Percentiles rank a stretch among this genome's conserved stretches.
Conservation (phyloP, 2,888 invertebrate genomes). For the Agrotis puta region DNA sequence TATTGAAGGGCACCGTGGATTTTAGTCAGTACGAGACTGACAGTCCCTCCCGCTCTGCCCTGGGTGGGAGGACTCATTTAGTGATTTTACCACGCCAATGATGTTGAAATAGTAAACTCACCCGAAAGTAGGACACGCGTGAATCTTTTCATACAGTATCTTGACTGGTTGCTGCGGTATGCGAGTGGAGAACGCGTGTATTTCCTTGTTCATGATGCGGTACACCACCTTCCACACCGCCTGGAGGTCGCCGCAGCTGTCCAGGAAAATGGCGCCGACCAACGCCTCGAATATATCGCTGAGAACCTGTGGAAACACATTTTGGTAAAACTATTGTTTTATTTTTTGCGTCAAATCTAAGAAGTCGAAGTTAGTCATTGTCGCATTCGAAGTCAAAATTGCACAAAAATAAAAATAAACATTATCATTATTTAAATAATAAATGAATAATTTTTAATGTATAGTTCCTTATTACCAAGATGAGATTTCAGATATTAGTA, state of each 20-base stretch:
- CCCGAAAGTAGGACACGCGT: conserved; percentile 94
- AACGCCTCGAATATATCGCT: conserved; percentile 98
- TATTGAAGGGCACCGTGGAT: too few species aligned
- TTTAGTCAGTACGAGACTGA: too few species aligned
- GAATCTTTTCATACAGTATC: conserved; percentile 95
- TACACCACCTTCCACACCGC: conserved; percentile 96
- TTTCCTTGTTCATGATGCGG: conserved; percentile 96
- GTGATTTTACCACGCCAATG: too few species aligned
- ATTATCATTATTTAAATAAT: too few species aligned
- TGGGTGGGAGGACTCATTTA: too few species aligned
- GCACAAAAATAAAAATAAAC: too few species aligned
- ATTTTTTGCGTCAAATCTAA: not conserved
- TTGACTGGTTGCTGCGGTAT: conserved; percentile 98
- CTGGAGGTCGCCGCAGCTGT: conserved; percentile 94
- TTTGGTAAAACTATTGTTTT: not conserved
- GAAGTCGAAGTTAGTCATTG: too few species aligned
- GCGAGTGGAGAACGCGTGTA: conserved; percentile 94
- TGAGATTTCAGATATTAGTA: too few species aligned
- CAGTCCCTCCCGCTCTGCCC: too few species aligned
- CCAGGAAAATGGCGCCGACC: conserved; percentile 97
- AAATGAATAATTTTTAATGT: too few species aligned
- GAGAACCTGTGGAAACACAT: conserved; percentile 91
- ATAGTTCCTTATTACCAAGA: too few species aligned
- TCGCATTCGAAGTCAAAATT: too few species aligned
- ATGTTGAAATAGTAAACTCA: conserved; percentile 83